Evolutionary conservation across 2,888 invertebrate genomes (phyloP).

Genomic region (Odontocolon sp.): DNA sequence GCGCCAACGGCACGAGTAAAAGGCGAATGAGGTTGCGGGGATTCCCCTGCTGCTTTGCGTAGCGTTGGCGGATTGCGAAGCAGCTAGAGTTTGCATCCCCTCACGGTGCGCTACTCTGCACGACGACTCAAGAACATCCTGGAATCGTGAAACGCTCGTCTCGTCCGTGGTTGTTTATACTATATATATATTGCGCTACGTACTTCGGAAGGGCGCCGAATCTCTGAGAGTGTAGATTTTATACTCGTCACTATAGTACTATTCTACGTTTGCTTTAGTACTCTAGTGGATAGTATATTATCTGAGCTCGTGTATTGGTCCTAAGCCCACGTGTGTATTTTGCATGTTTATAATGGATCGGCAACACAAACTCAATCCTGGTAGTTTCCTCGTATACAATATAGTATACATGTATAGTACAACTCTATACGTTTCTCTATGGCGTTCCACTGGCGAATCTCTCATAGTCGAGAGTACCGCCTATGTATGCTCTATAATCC

Average conservation of each 20-base stretch:
- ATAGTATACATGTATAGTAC: neutral
- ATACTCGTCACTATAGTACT: neutral
- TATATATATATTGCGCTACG: neutral
- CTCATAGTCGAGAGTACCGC: conserved; percentile 29
- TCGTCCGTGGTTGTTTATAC: neutral
- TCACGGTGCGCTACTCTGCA: neutral
- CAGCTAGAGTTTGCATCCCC: neutral
- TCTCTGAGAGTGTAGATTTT: neutral
- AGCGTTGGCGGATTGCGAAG: neutral
- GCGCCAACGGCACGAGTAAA: conserved; percentile 43
- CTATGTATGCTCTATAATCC: conserved; percentile 51
- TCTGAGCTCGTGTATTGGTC: neutral
- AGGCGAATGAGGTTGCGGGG: neutral
- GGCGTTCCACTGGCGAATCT: conserved; percentile 7
- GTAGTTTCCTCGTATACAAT: conserved; percentile 14
- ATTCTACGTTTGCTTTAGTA: neutral
- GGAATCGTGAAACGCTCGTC: conserved; percentile 1
- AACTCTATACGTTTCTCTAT: neutral
- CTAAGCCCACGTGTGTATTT: conserved; percentile 34
- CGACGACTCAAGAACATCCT: neutral
- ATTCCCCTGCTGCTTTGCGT: neutral
- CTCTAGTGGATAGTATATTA: neutral
- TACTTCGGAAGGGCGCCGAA: neutral
- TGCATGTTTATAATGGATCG: conserved; percentile 51
- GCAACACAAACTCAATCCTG: conserved; percentile 41